Evolutionary conservation across 2,113 vertebrate species (phyloP).

Genomic region (crab-eating macaque (Macaca fascicularis)): T2T-MFA8v1.1 NC_088395.1:54003001-54003500

Average conservation of each 20-base stretch:
- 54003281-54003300: neutral
- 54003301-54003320: neutral
- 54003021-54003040: neutral
- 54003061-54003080: neutral
- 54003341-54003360: conserved; percentile 27
- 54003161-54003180: neutral
- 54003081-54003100: neutral
- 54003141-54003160: neutral
- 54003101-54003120: neutral
- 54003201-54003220: neutral
- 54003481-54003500: neutral
- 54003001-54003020: conserved; percentile 6
- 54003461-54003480: neutral
- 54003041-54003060: neutral
- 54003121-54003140: conserved; percentile 16
- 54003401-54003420: neutral
- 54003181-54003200: conserved; percentile 28
- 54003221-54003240: neutral
- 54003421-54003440: neutral
- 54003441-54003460: neutral
- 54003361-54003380: neutral
- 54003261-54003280: neutral
- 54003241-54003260: neutral
- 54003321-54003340: conserved; percentile 12
- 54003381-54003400: neutral